A percentile compares a stretch with the other conserved stretches of the same genome.
Evolutionary conservation across 2,113 vertebrate species (phyloP).

Genomic region (Ceuthmochares aereus): DNA sequence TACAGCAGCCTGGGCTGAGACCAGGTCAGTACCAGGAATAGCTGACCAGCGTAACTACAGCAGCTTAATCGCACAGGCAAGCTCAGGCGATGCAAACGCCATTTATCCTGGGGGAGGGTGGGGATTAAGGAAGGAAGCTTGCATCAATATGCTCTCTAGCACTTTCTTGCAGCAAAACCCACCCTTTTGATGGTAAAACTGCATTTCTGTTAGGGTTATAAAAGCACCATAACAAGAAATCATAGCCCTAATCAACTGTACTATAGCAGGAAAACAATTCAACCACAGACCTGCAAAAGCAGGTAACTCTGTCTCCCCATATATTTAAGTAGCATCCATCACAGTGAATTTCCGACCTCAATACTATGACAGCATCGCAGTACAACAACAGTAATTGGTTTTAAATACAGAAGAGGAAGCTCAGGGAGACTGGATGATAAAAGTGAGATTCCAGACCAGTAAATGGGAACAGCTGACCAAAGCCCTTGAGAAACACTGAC

Average conservation of each 20-base stretch:
- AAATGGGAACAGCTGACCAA: constrained; percentile 55
- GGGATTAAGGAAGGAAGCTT: background rate
- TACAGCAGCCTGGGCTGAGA: background rate
- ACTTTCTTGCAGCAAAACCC: background rate
- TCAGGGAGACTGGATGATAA: background rate
- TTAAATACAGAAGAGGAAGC: background rate
- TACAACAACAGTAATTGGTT: background rate
- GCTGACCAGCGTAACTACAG: background rate
- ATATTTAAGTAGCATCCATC: background rate
- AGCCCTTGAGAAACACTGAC: constrained; percentile 44
- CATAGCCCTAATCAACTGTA: background rate
- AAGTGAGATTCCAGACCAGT: constrained; percentile 60
- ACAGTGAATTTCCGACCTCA: background rate
- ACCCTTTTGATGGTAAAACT: background rate
- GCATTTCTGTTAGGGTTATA: background rate
- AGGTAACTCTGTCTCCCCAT: background rate
- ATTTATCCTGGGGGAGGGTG: background rate
- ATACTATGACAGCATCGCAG: background rate
- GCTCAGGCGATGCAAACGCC: background rate
- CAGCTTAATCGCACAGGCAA: background rate
- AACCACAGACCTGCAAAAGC: background rate
- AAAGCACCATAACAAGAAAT: background rate
- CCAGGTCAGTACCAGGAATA: background rate
- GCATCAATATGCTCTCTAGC: background rate
- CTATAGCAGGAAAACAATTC: background rate